phyloP scores from a whole-genome alignment of 1,140 invertebrate genomes.

The Listronotus oregonensis region DNA sequence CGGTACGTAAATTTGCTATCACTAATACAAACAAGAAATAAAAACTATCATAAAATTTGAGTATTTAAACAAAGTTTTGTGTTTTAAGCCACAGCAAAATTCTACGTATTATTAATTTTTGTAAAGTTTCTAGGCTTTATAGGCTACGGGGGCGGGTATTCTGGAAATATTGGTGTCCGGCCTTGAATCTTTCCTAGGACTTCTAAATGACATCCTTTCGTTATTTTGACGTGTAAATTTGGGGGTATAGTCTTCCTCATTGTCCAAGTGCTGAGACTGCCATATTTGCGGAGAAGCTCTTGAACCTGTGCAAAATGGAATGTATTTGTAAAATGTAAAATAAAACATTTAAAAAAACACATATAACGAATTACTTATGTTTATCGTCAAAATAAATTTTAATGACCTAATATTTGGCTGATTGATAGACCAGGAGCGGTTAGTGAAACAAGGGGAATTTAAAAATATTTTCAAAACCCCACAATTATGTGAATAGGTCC shows the following conservation, averaged over 20 bases:
- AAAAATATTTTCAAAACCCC: too few relatives aligned
- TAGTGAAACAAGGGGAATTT: too few relatives aligned
- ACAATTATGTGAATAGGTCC: too few relatives aligned
- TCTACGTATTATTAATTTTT: background rate
- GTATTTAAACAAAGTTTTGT: background rate
- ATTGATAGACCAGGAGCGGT: too few relatives aligned
- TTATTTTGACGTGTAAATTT: conserved; percentile 42
- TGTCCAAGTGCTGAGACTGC: conserved; percentile 62
- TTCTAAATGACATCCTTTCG: conserved; percentile 55
- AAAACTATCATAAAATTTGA: background rate
- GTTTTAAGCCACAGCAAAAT: background rate
- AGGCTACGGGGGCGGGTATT: conserved; percentile 60
- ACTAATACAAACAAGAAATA: too few relatives aligned
- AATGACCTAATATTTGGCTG: too few relatives aligned
- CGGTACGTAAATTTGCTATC: too few relatives aligned
- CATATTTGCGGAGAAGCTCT: conserved; percentile 69
- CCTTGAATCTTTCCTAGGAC: conserved; percentile 64
- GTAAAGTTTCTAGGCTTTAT: conserved; percentile 23
- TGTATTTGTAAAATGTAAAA: too few relatives aligned
- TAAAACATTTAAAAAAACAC: too few relatives aligned
- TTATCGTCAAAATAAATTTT: too few relatives aligned
- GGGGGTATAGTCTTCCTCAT: conserved; percentile 46
- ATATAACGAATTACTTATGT: too few relatives aligned
- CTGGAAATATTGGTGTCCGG: conserved; percentile 57
- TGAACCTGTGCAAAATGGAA: conserved; percentile 66